Conservation (phyloP, 1,140 invertebrate species). For the Argopecten irradians region DNA sequence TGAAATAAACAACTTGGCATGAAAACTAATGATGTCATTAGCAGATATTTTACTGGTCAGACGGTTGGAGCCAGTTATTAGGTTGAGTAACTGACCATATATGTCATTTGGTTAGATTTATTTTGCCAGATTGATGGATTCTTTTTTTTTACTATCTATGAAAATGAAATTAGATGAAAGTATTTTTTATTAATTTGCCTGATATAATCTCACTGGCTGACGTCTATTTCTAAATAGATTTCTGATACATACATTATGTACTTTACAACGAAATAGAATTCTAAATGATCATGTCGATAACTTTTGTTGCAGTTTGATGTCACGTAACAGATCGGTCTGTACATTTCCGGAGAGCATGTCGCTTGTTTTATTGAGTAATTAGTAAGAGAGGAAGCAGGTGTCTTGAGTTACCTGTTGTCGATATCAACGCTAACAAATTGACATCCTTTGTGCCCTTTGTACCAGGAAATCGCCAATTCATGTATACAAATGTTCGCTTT, state of each 20-base stretch:
- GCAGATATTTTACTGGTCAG: background rate
- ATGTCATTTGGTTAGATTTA: background rate
- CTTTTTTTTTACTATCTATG: background rate
- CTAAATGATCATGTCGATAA: background rate
- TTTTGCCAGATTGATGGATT: background rate
- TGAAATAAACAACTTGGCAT: background rate
- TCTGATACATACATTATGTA: background rate
- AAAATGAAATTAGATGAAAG: background rate
- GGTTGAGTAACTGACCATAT: background rate
- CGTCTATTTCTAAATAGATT: no score
- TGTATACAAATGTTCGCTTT: background rate
- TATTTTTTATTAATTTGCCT: background rate
- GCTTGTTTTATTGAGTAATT: constrained; percentile 15
- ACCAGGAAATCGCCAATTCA: constrained; percentile 16
- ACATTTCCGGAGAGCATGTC: constrained; percentile 14
- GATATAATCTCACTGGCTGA: background rate
- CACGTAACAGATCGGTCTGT: background rate
- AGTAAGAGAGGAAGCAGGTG: background rate
- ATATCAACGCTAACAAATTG: background rate
- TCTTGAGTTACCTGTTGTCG: background rate
- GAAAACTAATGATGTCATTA: background rate
- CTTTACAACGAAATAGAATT: background rate
- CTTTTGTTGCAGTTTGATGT: background rate
- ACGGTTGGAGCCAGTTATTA: background rate
- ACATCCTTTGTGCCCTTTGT: constrained; percentile 3